Conservation (phyloP, 2,888 invertebrate genomes). For the Eristalis tenax region DNA sequence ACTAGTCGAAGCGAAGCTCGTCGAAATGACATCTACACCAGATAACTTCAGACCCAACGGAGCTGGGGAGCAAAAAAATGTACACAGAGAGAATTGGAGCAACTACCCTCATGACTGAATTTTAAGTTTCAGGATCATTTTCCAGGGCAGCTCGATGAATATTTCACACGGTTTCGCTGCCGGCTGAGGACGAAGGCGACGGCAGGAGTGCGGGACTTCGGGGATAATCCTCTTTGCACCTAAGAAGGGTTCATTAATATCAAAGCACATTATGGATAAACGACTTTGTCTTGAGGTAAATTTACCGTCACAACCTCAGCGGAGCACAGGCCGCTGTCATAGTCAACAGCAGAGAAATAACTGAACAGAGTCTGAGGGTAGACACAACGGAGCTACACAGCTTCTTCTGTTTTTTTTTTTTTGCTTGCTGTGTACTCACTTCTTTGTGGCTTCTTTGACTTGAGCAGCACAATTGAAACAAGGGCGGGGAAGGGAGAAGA, state of each 20-base stretch:
- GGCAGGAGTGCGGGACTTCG: not conserved
- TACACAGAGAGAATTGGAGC: not conserved
- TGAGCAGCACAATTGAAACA: not conserved
- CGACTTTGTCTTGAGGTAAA: constrained; percentile 29
- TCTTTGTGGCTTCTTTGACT: not conserved
- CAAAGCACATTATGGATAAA: constrained; percentile 38
- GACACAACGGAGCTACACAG: not conserved
- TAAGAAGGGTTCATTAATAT: constrained; percentile 48
- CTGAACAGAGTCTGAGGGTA: not conserved
- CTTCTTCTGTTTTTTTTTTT: not conserved
- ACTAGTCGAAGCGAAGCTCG: too few species aligned
- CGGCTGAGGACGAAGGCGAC: too few species aligned
- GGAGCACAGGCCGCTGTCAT: not conserved
- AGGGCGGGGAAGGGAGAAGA: not conserved
- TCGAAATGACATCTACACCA: too few species aligned
- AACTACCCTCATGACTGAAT: constrained; percentile 21
- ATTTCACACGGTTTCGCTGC: not conserved
- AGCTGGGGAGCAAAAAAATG: too few species aligned
- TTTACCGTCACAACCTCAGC: constrained; percentile 6
- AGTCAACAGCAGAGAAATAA: not conserved
- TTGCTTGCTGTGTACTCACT: not conserved
- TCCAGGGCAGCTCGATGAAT: constrained; percentile 23
- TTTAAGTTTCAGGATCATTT: not conserved
- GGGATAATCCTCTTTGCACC: constrained; percentile 31
- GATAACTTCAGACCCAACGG: too few species aligned